Percentiles rank a stretch among this genome's conserved stretches.
These are phyloP conservation scores for Porites lutea DNA, from an alignment of 64 coral and sea anemone genomes.

Conservation along the genomic window DNA sequence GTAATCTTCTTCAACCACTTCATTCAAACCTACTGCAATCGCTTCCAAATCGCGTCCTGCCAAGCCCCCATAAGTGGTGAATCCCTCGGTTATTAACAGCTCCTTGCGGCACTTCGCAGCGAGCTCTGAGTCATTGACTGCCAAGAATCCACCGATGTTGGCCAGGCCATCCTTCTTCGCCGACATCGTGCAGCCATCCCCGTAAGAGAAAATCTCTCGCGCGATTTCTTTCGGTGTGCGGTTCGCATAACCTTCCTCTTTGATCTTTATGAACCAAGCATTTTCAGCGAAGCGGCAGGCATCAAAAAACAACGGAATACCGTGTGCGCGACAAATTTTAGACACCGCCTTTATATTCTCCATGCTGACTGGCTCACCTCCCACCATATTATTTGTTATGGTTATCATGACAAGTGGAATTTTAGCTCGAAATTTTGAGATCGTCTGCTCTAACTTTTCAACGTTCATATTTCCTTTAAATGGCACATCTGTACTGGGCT, in stretches of 20 bases:
- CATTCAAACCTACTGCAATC: conserved; percentile 62
- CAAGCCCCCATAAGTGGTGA: conserved; percentile 70
- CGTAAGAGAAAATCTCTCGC: conserved; percentile 61
- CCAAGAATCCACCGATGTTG: conserved; percentile 73
- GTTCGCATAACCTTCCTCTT: conserved; percentile 57
- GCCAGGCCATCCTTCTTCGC: conserved; percentile 72
- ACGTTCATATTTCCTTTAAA: conserved; percentile 76
- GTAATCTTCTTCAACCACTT: conserved; percentile 71
- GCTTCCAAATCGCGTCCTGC: conserved; percentile 77
- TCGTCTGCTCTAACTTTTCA: conserved; percentile 33
- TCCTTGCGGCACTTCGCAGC: conserved; percentile 58
- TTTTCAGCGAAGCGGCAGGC: conserved; percentile 83
- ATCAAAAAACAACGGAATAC: conserved; percentile 68
- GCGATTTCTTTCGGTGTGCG: conserved; percentile 66
- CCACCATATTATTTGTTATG: conserved; percentile 69
- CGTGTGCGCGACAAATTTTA: conserved; percentile 58
- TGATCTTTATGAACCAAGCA: conserved; percentile 79
- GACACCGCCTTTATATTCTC: conserved; percentile 72
- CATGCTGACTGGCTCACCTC: conserved; percentile 72
- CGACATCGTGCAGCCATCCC: conserved; percentile 75
- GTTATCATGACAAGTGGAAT: conserved; percentile 66
- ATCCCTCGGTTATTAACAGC: conserved; percentile 71
- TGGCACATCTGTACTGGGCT: conserved; percentile 44
- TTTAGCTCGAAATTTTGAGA: neutral
- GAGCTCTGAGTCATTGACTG: conserved; percentile 52